A percentile compares a stretch with the other conserved stretches of the same genome.
These are phyloP conservation scores for Agrotis ipsilon DNA, from an alignment of 2,888 invertebrate species.

Conservation along the genomic window DNA sequence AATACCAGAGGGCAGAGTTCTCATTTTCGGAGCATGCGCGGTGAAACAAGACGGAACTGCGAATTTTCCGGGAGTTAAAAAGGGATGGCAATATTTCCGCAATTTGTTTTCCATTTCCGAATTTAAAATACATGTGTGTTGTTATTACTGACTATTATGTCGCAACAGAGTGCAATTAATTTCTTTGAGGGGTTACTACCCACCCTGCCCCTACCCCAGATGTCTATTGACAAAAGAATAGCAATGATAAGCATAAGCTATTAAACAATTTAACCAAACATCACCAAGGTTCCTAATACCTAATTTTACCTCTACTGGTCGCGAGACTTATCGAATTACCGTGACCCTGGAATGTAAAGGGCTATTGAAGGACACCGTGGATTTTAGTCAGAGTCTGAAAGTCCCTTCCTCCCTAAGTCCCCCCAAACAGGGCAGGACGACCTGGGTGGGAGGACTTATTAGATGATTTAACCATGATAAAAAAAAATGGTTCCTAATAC, in stretches of 20 bases:
- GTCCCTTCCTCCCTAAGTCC: no score
- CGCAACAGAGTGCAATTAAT: constrained; percentile 30
- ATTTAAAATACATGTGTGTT: constrained; percentile 70
- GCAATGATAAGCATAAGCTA: background rate
- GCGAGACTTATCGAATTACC: no score
- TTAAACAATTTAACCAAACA: background rate
- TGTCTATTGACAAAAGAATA: background rate
- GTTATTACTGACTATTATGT: constrained; percentile 44
- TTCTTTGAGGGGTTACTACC: constrained; percentile 16
- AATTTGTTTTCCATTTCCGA: constrained; percentile 64
- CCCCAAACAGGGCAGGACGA: no score
- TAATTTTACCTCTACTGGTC: no score
- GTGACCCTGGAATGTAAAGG: no score
- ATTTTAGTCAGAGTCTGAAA: no score
- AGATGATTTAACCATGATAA: no score
- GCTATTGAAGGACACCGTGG: no score
- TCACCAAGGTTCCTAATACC: no score
- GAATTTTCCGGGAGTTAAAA: constrained; percentile 57
- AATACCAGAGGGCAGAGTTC: constrained; percentile 65
- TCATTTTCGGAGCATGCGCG: constrained; percentile 82
- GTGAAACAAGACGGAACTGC: constrained; percentile 61
- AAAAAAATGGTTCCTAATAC: no score
- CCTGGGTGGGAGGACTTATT: no score
- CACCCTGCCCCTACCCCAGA: background rate
- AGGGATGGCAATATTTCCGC: constrained; percentile 68